Conservation (phyloP, 1,140 invertebrate species). For the Rhizoglyphus robini region DNA sequence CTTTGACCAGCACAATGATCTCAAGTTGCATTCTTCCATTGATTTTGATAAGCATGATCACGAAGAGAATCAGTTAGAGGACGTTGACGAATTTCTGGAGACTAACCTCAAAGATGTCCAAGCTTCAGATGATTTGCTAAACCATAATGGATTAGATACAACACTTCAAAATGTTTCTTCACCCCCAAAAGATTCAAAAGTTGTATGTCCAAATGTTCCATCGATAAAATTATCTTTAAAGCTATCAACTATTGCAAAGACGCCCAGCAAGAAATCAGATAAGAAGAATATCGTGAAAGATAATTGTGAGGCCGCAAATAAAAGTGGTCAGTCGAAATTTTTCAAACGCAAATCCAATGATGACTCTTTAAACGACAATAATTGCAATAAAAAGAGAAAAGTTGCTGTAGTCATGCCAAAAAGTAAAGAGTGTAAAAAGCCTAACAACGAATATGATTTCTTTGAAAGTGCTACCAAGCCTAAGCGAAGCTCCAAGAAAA, state of each 20-base stretch:
- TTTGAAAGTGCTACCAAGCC: neutral
- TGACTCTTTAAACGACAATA: neutral
- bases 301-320: no score
- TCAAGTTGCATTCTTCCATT: neutral
- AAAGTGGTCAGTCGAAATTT: neutral
- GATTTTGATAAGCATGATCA: neutral
- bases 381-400: neutral
- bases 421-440: slow-evolving; percentile 1
- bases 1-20: slow-evolving; percentile 2
- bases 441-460: slow-evolving; percentile 1
- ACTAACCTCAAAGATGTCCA: neutral
- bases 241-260: no score
- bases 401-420: slow-evolving; percentile 4
- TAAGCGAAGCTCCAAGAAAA: neutral
- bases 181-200: no score
- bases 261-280: no score
- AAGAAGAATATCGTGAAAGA: no score
- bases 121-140: no score
- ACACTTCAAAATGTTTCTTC: no score
- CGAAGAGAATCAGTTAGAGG: neutral
- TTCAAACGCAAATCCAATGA: neutral
- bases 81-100: slow-evolving; percentile 11
- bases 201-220: no score
- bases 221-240: no score
- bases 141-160: no score